Base-by-base conservation (phyloP, 2,797 vertebrate species). In the Oreochromis grahami region DNA sequence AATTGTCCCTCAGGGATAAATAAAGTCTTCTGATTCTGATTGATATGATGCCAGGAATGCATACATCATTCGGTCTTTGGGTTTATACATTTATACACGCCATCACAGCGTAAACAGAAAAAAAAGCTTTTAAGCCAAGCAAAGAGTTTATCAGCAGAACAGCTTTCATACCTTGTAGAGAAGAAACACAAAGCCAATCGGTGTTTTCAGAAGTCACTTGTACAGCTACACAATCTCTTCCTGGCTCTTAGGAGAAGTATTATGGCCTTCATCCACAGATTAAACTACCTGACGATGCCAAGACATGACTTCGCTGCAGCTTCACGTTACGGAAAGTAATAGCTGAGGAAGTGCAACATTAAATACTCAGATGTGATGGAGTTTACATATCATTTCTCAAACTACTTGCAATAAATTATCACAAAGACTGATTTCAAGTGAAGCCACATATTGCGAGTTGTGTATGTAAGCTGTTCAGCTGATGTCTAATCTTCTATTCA, bases 111-210 rank as follows among this genome's bases (percentile, higher is more conserved):
- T 82, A 88, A 88, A 90, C 48, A 63, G 24, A 8, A 19, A 8
- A 26, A 51, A 10, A 3, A n/a, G 29, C 78, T 60, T 52, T 80
- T 34, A 34, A 36, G 38, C 17, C 79, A 3, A 26, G 68, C 38
- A 85, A 85, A 89, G 55, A 68, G 53, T 38, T 74, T 76, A 85
- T 81, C 83, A 79, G 50, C 48, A 74, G 55, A 82, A 70, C 15
- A 19, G 13, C 43, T 26, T 36, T 77, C n/a, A 29, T 4, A 58
- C 58, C 36, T 83, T 74, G 19, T 29, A 14, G 29, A 34, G 41
- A 60, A 52, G 36, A 83, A 63, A 81, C 19, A 74, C 26, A 34
- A 32, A 32, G 45, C 45, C 26, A 13, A 32, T 12, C 50, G 0
- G 7, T n/a, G 68, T 3, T 50, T 72, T 74, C 43, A 50, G 26